phyloP scores from a whole-genome alignment of 2,113 vertebrate species.

The Typhlomys cinereus region DNA sequence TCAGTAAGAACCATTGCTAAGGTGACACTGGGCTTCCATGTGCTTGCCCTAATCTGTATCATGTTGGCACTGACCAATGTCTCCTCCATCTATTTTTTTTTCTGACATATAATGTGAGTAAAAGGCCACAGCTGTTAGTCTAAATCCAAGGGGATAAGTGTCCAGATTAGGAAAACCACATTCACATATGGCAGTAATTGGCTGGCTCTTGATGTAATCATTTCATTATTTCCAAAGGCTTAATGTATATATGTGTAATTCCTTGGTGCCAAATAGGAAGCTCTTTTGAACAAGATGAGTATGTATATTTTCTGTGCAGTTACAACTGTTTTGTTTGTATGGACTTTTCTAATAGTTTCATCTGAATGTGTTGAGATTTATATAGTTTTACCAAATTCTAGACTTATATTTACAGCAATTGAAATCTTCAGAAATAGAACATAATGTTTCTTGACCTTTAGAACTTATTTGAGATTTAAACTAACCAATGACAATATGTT shows the following conservation, averaged over 20 bases:
- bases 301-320: background rate
- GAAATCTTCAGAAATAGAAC: background rate
- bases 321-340: background rate
- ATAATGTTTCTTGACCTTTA: background rate
- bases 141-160: conserved; percentile 57
- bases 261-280: conserved; percentile 57
- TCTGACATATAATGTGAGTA: conserved; percentile 66
- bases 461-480: background rate
- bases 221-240: conserved; percentile 52
- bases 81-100: conserved; percentile 53
- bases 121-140: conserved; percentile 62
- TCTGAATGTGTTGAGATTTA: conserved; percentile 5
- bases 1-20: conserved; percentile 21
- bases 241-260: conserved; percentile 47
- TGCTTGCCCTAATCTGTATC: conserved; percentile 44
- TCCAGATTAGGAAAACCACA: conserved; percentile 69
- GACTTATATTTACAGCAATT: background rate
- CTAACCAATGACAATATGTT: background rate
- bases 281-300: conserved; percentile 1
- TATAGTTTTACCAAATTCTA: conserved; percentile 28
- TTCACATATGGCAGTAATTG: conserved; percentile 78
- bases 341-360: conserved; percentile 26
- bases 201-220: conserved; percentile 62
- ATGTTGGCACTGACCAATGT: conserved; percentile 51
- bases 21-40: conserved; percentile 41